Percentiles rank a stretch among this genome's conserved stretches.
Conservation (phyloP, 2,113 vertebrate genomes). For the Microtus oregoni region DNA sequence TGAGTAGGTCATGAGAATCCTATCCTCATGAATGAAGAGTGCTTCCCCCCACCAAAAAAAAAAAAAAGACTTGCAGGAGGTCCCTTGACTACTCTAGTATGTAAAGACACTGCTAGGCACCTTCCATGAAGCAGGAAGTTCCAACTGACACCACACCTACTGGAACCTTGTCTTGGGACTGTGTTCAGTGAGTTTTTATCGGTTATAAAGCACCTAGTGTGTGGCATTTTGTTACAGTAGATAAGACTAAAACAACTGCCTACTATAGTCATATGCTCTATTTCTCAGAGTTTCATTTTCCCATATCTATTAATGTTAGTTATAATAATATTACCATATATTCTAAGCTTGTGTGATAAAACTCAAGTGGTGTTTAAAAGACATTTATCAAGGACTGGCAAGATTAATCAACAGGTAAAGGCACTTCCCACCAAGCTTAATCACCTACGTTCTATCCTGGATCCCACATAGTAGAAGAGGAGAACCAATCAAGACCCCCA, state of each 20-base stretch:
- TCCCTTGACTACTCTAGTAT: not conserved
- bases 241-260: not conserved
- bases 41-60: not conserved
- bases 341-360: not conserved
- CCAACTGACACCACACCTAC: not conserved
- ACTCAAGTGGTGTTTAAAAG: not conserved
- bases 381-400: not conserved
- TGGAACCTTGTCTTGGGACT: not conserved
- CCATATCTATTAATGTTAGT: not conserved
- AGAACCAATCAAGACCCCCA: not conserved
- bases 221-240: not conserved
- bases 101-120: not conserved
- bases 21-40: not conserved
- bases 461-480: not conserved
- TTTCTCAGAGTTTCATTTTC: slow-evolving; percentile 18
- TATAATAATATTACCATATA: not conserved
- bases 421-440: not conserved
- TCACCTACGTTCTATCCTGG: not conserved
- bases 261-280: not conserved
- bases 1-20: not conserved
- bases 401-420: not conserved
- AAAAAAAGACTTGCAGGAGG: not conserved
- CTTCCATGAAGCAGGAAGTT: too few relatives aligned
- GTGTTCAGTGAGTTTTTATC: not conserved
- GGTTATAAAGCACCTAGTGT: not conserved